phyloP scores from a whole-genome alignment of 1,140 invertebrate species.

The Alviniconcha marisindica region DNA sequence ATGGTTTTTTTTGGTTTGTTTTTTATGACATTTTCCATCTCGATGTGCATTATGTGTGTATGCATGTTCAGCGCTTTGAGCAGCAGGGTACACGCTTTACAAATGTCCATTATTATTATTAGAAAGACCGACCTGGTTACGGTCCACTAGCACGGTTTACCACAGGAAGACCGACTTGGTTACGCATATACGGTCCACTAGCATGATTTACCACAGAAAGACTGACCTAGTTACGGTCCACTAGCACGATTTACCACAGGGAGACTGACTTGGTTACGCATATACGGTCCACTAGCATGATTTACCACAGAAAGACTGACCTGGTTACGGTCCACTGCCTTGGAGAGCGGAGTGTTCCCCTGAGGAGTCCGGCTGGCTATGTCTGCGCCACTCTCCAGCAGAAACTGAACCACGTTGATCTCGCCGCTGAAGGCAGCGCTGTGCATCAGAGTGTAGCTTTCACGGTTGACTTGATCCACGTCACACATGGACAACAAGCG shows the following conservation, averaged over 20 bases:
- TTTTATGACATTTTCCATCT: too few relatives aligned
- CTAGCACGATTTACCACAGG: not conserved
- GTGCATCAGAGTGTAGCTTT: constrained; percentile 8
- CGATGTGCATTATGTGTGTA: too few relatives aligned
- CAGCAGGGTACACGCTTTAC: too few relatives aligned
- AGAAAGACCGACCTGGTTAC: too few relatives aligned
- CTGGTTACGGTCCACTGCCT: constrained; percentile 14
- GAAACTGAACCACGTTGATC: not conserved
- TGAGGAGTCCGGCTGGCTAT: not conserved
- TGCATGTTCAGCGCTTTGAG: too few relatives aligned
- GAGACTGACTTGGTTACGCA: too few relatives aligned
- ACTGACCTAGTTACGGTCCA: not conserved
- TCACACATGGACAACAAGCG: constrained; percentile 23
- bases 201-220: not conserved
- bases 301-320: not conserved
- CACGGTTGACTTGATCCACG: constrained; percentile 2
- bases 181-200: not conserved
- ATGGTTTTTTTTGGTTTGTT: too few relatives aligned
- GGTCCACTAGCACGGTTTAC: too few relatives aligned
- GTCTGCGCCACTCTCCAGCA: not conserved
- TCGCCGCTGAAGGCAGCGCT: constrained; percentile 12
- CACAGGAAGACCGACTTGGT: not conserved
- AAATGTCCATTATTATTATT: too few relatives aligned
- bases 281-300: too few relatives aligned
- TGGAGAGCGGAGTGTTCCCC: constrained; percentile 19